These are phyloP conservation scores for Drymodes brunneopygia DNA, from an alignment of 2,113 vertebrate genomes.

Conservation along the genomic window DNA sequence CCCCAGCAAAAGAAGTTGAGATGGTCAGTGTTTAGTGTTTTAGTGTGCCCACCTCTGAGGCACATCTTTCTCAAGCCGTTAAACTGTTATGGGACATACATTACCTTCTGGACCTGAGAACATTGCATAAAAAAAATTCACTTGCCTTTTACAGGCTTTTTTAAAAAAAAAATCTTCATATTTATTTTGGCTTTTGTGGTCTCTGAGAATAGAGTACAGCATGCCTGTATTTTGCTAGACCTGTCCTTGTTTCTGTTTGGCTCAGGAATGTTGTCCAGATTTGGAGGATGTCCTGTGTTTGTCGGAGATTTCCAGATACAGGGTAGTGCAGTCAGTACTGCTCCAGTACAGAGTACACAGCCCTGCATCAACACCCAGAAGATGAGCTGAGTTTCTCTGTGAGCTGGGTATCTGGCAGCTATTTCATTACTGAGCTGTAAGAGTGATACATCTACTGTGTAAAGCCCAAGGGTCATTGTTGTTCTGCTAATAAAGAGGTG, in stretches of 20 bases:
- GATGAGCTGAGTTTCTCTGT: not conserved
- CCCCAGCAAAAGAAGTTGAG: not conserved
- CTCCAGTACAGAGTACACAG: not conserved
- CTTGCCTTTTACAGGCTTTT: not conserved
- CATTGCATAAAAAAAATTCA: not conserved
- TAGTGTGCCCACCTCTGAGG: not conserved
- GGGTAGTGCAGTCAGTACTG: not conserved
- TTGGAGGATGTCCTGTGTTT: not conserved
- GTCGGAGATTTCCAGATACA: not conserved
- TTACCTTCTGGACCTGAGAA: not conserved
- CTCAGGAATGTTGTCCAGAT: not conserved
- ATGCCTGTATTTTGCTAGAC: not conserved
- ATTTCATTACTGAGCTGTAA: not conserved
- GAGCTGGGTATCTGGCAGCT: not conserved
- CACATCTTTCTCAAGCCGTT: not conserved
- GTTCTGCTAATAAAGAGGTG: not conserved
- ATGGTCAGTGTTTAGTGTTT: not conserved
- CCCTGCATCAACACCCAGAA: not conserved
- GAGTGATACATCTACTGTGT: not conserved
- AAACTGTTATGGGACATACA: not conserved
- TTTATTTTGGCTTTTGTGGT: not conserved
- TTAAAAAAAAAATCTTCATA: not conserved
- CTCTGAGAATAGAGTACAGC: not conserved
- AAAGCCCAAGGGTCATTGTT: not conserved
- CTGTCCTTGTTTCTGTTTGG: not conserved